A percentile compares a stretch with the other conserved stretches of the same genome.
phyloP scores from a whole-genome alignment of 2,888 invertebrate species.

The Nebria salina region DNA sequence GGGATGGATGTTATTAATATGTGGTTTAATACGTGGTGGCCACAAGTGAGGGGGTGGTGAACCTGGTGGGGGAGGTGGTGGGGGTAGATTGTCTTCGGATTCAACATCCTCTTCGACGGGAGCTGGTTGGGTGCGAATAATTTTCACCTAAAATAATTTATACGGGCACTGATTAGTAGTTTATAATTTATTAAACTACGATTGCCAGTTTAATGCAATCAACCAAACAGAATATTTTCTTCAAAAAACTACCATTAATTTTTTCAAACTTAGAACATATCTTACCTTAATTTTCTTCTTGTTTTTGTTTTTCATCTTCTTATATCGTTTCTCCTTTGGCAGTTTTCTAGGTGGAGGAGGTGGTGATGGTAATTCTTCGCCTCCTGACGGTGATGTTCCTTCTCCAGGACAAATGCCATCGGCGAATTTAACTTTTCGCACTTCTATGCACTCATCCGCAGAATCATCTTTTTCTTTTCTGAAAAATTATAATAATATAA shows the following conservation, averaged over 20 bases:
- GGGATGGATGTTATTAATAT: conserved; percentile 57
- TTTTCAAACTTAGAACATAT: background rate
- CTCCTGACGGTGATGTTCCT: conserved; percentile 68
- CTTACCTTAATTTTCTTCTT: conserved; percentile 66
- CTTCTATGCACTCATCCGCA: conserved; percentile 40
- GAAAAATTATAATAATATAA: background rate
- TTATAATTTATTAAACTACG: background rate
- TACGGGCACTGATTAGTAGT: background rate
- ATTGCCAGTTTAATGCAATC: too few relatives aligned
- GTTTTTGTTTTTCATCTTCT: conserved; percentile 64
- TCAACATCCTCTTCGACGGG: conserved; percentile 60
- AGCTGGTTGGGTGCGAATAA: conserved; percentile 60
- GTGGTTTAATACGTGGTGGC: conserved; percentile 61
- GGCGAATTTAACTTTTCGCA: conserved; percentile 67
- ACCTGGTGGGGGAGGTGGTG: conserved; percentile 70
- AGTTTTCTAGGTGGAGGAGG: conserved; percentile 65
- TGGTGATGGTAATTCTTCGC: conserved; percentile 70
- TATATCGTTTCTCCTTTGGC: conserved; percentile 65
- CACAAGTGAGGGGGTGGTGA: conserved; percentile 69
- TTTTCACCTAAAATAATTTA: conserved; percentile 59
- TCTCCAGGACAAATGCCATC: conserved; percentile 71
- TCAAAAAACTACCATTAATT: too few relatives aligned
- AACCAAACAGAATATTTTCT: too few relatives aligned
- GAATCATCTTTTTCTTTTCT: conserved; percentile 45
- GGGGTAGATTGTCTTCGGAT: conserved; percentile 66